Evolutionary conservation across 1,140 invertebrate genomes (phyloP).

Genomic region (Chironomus tepperi): DNA sequence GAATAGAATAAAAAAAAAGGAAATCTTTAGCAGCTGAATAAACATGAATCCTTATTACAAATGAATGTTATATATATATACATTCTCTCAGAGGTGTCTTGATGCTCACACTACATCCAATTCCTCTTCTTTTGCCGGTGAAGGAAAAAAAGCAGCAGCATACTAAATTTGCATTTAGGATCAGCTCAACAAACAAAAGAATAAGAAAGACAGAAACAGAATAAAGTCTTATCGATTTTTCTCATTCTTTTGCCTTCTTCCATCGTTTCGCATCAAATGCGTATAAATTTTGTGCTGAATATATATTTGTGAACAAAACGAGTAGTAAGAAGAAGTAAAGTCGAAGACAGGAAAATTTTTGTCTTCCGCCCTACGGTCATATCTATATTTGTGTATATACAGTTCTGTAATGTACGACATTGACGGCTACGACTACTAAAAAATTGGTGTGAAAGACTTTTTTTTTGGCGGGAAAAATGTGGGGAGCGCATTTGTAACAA

Average conservation of each 20-base stretch:
- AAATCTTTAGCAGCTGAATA: background rate
- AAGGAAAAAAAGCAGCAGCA: background rate
- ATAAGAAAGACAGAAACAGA: background rate
- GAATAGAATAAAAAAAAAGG: background rate
- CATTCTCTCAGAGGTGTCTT: background rate
- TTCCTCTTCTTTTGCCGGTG: no score
- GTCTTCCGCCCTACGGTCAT: slow-evolving; percentile 4
- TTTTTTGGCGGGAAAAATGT: no score
- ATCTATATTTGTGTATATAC: background rate
- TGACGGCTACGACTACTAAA: no score
- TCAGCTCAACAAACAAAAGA: slow-evolving; percentile 3
- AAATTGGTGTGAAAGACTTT: no score
- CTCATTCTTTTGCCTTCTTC: background rate
- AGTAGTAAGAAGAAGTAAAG: background rate
- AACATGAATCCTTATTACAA: background rate
- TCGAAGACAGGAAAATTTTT: background rate
- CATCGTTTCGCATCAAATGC: background rate
- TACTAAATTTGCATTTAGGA: slow-evolving; percentile 14
- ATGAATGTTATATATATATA: no score
- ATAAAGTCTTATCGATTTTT: background rate
- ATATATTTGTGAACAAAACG: background rate
- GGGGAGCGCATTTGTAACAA: no score
- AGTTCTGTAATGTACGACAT: no score
- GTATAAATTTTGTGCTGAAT: background rate
- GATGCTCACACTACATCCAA: no score